Evolutionary conservation across 2,113 vertebrate genomes (phyloP), one percentile per base, ranked within the genome.

Genomic region (Xenus cinereus): DNA sequence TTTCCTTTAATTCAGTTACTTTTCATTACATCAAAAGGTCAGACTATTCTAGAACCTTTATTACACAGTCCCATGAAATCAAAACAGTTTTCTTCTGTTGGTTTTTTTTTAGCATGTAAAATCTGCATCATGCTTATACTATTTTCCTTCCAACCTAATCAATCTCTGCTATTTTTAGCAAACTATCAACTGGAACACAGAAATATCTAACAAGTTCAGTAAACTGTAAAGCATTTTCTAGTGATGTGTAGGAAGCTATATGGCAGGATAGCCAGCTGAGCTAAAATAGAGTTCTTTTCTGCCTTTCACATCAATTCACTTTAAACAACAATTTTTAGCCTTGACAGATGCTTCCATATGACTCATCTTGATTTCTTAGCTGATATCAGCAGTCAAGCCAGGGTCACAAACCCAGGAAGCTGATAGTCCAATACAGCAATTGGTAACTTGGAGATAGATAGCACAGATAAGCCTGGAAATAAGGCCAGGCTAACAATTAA

Each of bases 281-380:
- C 78, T 89, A 59, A 95, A 91, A 92, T 57, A 94, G 62, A 90
- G 84, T 76, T 64, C 30, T 66, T 56, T 85, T 88, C 85, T 95
- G 84, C 80, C 76, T 94, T 95, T 81, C 95, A 89, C 85, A 86
- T 84, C 73, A 91, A 83, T 93, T 93, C 66, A 83, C 78, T 92
- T 93, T 32, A 90, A 94, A 92, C 73, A 90, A 92, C 80, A 79
- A 63, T 89, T 94, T 93, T 92, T 77, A 89, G 76, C 46, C 85
- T 69, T 82, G 63, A 92, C 89, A 95, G 95, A 95, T 95, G 91
- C 94, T 95, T 90, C 68, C 69, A 50, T 69, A 71, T 97, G 94
- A 96, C 73, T 97, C 94, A 92, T 93, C 77, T 67, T 71, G 53
- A 93, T 76, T 89, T 69, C 76, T 93, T 68, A 78, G 83, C 80